Base-by-base conservation (phyloP, 2,888 invertebrate genomes). In the Tiliacea aurago region DNA sequence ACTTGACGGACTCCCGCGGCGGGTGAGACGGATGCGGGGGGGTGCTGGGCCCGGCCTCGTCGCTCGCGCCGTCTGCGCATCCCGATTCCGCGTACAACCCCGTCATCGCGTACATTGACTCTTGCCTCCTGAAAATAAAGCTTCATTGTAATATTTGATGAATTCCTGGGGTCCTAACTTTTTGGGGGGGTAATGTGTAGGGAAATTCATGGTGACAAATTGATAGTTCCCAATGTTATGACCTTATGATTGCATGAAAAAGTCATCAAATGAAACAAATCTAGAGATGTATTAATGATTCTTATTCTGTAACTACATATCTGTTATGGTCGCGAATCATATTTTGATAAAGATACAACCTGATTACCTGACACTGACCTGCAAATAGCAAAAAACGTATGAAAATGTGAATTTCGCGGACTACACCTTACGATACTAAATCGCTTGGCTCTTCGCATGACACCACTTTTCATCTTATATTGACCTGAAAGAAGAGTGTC, bases 101-200 rank as follows among this genome's bases (percentile, higher is more conserved):
- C 61, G 98, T 98, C 98, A 98, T 98, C 85, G 98, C 98, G 94
- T 98, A 98, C 98, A 98, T 98, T 89, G 98, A 98, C 94, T 98
- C 98, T 97, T 98, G 98, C 93, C 98, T 97, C 91, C 98, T 97
- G 93, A 51, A 86, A 80, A 81, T n/a, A 76, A n/a, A 41, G 9
- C n/a, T 47, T 43, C 23, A 45, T 18, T 73, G 28, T 59, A 66
- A 73, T 66, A 67, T 76, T 55, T 74, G 13, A 23, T 51, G 11
- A 2, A 28, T 37, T 41, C 20, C 13, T 37, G 37, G 37, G 37
- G 37, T 0, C 37, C 28, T 28, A 1, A 28, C n/a, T 37, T 41
- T 41, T 41, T 1, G 11, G 4, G 20, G 15, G 0, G n/a, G 41
- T 28, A 70, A 15, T 33, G 15, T 63, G 33, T n/a, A 15, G 15